These are phyloP conservation scores for Parauchenoglanis punctatus DNA, from an alignment of 2,797 vertebrate genomes.

Conservation along the genomic window DNA sequence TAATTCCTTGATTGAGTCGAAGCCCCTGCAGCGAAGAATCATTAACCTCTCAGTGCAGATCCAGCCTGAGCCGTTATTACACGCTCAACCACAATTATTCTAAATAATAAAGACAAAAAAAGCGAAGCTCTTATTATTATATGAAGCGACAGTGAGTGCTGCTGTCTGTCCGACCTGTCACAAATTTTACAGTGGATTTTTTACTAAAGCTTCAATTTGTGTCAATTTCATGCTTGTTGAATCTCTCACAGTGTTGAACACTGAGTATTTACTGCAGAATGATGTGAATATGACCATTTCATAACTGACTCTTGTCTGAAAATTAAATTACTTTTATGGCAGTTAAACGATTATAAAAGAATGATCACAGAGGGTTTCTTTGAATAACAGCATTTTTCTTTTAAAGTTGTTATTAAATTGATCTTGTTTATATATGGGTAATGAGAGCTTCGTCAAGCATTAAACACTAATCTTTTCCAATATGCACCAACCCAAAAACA, in stretches of 20 bases:
- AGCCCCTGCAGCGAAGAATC: conserved; percentile 64
- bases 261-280: conserved; percentile 29
- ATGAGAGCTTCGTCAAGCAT: background rate
- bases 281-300: background rate
- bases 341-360: background rate
- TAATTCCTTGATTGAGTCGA: conserved; percentile 62
- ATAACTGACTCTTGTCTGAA: background rate
- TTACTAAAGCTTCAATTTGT: conserved; percentile 44
- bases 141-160: conserved; percentile 13
- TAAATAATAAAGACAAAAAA: conserved; percentile 64
- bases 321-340: background rate
- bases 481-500: background rate
- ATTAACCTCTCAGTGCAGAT: conserved; percentile 67
- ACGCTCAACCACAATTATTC: conserved; percentile 59
- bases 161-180: conserved; percentile 23
- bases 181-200: conserved; percentile 18
- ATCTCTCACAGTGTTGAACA: background rate
- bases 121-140: conserved; percentile 49
- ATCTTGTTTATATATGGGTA: background rate
- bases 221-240: conserved; percentile 43
- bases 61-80: conserved; percentile 66
- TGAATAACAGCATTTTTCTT: background rate
- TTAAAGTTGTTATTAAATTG: background rate
- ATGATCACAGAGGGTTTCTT: background rate
- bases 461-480: background rate